These are phyloP conservation scores for Girardinus metallicus DNA, from an alignment of 2,797 vertebrate genomes.

Conservation along the genomic window DNA sequence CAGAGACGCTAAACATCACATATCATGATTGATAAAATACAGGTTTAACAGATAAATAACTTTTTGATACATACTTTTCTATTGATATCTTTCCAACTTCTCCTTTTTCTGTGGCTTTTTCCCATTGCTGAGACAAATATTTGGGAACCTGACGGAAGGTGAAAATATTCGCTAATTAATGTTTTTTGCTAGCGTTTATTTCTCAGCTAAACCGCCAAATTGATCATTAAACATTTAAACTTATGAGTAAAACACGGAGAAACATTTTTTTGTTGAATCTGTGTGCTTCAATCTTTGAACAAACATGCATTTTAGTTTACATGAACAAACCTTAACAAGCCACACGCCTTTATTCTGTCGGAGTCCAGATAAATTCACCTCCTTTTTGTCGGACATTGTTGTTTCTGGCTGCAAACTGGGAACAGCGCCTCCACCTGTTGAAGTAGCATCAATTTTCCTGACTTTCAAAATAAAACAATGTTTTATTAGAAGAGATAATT, in stretches of 20 bases:
- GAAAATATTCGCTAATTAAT: background rate
- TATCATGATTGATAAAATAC: background rate
- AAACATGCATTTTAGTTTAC: background rate
- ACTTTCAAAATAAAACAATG: conserved; percentile 52
- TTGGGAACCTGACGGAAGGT: conserved; percentile 84
- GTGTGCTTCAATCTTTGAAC: background rate
- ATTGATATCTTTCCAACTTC: conserved; percentile 94
- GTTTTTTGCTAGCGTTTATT: background rate
- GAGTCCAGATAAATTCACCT: conserved; percentile 74
- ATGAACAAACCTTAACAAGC: conserved; percentile 79
- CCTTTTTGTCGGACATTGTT: conserved; percentile 63
- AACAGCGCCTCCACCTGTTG: background rate
- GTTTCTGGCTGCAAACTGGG: background rate
- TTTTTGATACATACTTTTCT: conserved; percentile 84
- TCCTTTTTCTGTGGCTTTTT: conserved; percentile 89
- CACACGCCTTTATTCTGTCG: conserved; percentile 76
- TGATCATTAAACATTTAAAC: background rate
- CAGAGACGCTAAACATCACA: background rate
- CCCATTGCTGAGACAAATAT: conserved; percentile 93
- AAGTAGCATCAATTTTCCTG: conserved; percentile 31
- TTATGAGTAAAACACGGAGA: background rate
- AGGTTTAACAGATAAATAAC: background rate
- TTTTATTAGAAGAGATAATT: too few species aligned
- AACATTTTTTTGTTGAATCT: background rate
- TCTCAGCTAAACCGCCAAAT: background rate